Base-by-base conservation (phyloP, 2,888 invertebrate genomes). In the Stenodera caucasica region DNA sequence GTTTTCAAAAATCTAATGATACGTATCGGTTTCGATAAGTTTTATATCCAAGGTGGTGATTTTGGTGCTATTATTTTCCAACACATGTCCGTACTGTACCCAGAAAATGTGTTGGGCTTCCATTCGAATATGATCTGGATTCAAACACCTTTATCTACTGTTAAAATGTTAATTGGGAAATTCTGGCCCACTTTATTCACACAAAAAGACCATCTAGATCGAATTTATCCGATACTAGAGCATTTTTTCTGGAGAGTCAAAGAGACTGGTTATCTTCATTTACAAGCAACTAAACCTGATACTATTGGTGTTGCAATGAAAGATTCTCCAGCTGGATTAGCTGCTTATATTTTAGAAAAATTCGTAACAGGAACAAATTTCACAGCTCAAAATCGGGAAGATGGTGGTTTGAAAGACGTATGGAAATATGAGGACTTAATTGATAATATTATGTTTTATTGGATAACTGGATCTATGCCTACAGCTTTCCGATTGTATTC, bases 261-360 rank as follows among this genome's bases (percentile, higher is more conserved):
- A 50, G 87, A 88, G 75, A 75, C 74, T 49, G 89, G 88, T 0
- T 89, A 88, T 69, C 77, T 91, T 70, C 94, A 94, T 75, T 65
- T 95, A 7, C 96, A 96, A 76, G 86, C 91, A 0, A 94, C 94
- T 0, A 95, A 94, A 77, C 96, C 96, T 9, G 95, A 96, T 72
- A 94, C 94, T 0, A 81, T 93, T 67, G 94, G 91, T 29, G 82
- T 85, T 2, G 89, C 83, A 0, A 77, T 95, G 32, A 82, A 84
- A 15, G 90, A 92, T 69, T 90, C 91, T 0, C 97, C 97, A 0
- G 85, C 90, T 0, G 96, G 94, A 0, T 80, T 97, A 63, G 94
- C 94, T 0, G 92, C 92, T 0, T 97, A 96, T 73, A 91, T 97
- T 56, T 79, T 97, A 4, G 96, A 97, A 73, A 96, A 96, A 77